Conservation (phyloP, 2,797 vertebrate species). For the Anomalospiza imberbis region DNA sequence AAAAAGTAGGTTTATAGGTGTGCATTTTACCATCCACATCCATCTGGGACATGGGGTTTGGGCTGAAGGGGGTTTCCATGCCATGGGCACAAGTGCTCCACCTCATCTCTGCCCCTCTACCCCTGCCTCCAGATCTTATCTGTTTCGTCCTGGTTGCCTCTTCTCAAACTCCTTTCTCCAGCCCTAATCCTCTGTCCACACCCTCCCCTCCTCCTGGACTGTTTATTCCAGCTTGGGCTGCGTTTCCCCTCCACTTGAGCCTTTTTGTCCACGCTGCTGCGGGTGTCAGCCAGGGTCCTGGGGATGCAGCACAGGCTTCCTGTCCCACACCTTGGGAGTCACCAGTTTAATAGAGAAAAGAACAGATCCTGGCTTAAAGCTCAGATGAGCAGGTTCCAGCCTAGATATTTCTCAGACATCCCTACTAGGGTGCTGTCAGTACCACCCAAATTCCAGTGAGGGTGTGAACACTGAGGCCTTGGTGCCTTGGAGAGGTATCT, state of each 20-base stretch:
- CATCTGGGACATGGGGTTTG: not conserved
- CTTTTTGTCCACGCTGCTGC: accelerated
- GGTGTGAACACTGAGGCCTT: not conserved
- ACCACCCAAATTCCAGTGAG: not conserved
- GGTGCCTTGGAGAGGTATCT: not conserved
- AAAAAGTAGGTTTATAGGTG: not conserved
- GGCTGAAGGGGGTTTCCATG: not conserved
- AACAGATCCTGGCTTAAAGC: not conserved
- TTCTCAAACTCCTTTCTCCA: not conserved
- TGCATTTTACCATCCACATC: not conserved
- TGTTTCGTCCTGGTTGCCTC: not conserved
- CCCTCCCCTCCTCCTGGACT: not conserved
- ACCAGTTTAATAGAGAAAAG: not conserved
- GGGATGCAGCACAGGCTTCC: not conserved
- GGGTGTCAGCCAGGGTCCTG: not conserved
- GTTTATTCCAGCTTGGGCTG: not conserved
- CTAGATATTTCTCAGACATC: not conserved
- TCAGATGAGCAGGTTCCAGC: not conserved
- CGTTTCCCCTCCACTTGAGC: not conserved
- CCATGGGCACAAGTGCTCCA: not conserved
- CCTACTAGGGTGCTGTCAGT: accelerated
- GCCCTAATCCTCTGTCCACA: no score
- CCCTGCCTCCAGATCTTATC: not conserved
- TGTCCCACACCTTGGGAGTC: not conserved
- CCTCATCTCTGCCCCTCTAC: not conserved